A percentile compares a stretch with the other conserved stretches of the same genome.
Evolutionary conservation across 2,888 invertebrate genomes (phyloP).

Genomic region (Sycophila texana): DNA sequence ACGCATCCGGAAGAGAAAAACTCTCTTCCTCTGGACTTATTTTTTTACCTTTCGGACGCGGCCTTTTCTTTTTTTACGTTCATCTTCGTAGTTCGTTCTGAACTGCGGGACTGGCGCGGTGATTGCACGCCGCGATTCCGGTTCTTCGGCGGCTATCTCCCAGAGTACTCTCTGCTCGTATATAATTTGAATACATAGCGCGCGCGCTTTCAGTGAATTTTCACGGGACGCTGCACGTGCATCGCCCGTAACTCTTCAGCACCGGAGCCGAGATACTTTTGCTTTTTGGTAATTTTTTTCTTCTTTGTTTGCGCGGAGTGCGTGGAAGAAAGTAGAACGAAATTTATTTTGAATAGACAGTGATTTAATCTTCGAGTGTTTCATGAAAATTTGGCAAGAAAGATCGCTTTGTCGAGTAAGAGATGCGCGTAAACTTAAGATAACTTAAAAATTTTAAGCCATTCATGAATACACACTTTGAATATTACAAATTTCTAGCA

Average conservation of each 20-base stretch:
- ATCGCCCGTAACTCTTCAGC: background rate
- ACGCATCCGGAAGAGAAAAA: slow-evolving; percentile 32
- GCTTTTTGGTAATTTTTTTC: background rate
- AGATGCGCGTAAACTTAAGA: too few species aligned
- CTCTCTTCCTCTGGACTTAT: background rate
- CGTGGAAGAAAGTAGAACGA: too few species aligned
- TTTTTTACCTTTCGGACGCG: slow-evolving; percentile 1
- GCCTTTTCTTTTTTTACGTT: background rate
- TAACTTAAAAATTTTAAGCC: too few species aligned
- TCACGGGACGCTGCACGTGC: slow-evolving; percentile 2
- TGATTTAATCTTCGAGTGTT: too few species aligned
- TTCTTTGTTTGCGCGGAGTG: background rate
- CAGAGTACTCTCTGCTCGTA: background rate
- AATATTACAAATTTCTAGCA: too few species aligned
- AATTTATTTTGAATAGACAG: too few species aligned
- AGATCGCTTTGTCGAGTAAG: too few species aligned
- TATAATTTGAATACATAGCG: slow-evolving; percentile 6
- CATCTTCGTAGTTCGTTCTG: slow-evolving; percentile 18
- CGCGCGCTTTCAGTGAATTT: slow-evolving; percentile 20
- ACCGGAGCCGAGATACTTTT: background rate
- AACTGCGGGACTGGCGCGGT: background rate
- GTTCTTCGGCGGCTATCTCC: slow-evolving; percentile 22
- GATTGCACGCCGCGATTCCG: slow-evolving; percentile 27
- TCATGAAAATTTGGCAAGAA: too few species aligned
- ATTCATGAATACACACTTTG: too few species aligned